Evolutionary conservation across 1,140 invertebrate species (phyloP), one percentile per base, ranked within the genome.

Genomic region (Stenopsyche tienmushanensis): DNA sequence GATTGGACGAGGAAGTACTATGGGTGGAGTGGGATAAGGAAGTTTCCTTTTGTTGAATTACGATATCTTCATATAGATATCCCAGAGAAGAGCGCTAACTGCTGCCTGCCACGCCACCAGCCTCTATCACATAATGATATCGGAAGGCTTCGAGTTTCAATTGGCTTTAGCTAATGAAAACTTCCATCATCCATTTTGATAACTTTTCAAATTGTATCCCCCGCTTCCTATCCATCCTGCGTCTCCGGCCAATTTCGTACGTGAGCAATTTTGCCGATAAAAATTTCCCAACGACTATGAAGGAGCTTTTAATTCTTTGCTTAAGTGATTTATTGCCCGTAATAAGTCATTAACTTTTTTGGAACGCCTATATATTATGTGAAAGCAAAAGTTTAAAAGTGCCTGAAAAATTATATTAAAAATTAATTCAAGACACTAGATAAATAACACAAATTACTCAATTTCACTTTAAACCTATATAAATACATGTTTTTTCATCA

Each of bases 81-180:
- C 34, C n/a, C 34, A 41, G 34, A 41, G 8, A 41, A 41, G 29
- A 29, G 2, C 9, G 24, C 13, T 55, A 23, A 26, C 21, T 24
- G 17, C 26, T 29, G 26, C 13, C 8, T 26, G 17, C 2, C 10
- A 55, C 17, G 25, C 10, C 21, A 26, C 7, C 49, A 13, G 3
- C 53, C 3, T 3, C 2, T 18, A 55, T 26, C 26, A 17, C 53
- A 26, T 29, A 55, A 55, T 55, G 2, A 55, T 15, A 55, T 55
- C 53, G 15, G 25, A 55, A n/a, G 9, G 9, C 53, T n/a, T 55
- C n/a, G 15, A 17, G 21, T 60, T 60, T 60, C 62, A 41, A 64
- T 63, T 25, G 29, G 54, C 41, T 54, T 25, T 44, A 24, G 9
- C 41, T 64, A 64, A 64, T 64, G 62, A 64, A 54, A 53, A 62